A percentile compares a stretch with the other conserved stretches of the same genome.
Conservation (phyloP, 2,797 vertebrate species). For the Cryptoblepharus egeriae region DNA sequence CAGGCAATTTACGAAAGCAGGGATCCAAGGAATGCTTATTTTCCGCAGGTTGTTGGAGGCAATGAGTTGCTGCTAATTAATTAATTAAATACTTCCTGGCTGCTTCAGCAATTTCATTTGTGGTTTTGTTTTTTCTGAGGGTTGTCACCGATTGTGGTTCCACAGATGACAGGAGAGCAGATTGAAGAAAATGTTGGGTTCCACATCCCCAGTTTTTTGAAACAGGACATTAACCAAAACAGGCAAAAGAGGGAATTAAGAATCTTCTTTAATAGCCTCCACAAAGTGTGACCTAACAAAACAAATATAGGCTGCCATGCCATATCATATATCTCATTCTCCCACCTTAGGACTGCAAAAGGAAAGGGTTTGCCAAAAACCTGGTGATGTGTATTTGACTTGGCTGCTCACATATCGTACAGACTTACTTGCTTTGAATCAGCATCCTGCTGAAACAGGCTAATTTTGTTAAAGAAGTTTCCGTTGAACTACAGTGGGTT, state of each 20-base stretch:
- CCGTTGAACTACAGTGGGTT: too few species aligned
- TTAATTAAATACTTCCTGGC: conserved; percentile 45
- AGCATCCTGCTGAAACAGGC: not conserved
- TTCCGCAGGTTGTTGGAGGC: conserved; percentile 47
- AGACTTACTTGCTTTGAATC: not conserved
- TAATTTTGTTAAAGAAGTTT: too few species aligned
- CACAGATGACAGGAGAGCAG: not conserved
- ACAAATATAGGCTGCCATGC: not conserved
- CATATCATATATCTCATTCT: not conserved
- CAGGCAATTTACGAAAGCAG: conserved; percentile 52
- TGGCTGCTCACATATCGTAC: too few species aligned
- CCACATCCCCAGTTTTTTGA: not conserved
- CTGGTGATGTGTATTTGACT: not conserved
- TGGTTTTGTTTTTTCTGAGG: conserved; percentile 38
- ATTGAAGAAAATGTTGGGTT: not conserved
- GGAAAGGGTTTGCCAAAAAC: not conserved
- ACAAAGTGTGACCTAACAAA: not conserved
- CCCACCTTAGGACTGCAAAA: not conserved
- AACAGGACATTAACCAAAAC: not conserved
- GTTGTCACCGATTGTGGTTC: not conserved
- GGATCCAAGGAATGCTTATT: conserved; percentile 43
- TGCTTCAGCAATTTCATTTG: conserved; percentile 48
- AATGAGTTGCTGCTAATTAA: conserved; percentile 52
- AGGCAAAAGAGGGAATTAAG: not conserved
- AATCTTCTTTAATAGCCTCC: not conserved